Percentiles rank a stretch among this genome's conserved stretches.
These are phyloP conservation scores for Gobio gobio DNA, from an alignment of 2,113 vertebrate species.

Conservation along the genomic window DNA sequence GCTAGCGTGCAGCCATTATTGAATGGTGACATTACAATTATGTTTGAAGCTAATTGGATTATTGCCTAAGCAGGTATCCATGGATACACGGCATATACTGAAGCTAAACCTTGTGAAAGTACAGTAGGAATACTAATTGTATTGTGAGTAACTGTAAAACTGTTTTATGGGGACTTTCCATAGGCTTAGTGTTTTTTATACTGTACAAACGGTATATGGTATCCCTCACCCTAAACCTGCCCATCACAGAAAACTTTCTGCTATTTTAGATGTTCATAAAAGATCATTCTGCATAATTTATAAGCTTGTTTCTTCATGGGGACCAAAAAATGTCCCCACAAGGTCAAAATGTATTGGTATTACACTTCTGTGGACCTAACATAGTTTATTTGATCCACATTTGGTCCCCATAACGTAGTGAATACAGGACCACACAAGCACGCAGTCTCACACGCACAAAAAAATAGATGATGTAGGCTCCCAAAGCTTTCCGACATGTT, in stretches of 20 bases:
- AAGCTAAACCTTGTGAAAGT: constrained; percentile 2
- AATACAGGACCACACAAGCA: background rate
- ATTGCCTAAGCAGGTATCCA: constrained; percentile 7
- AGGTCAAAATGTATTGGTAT: no score
- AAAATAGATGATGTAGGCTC: background rate
- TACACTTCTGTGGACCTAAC: no score
- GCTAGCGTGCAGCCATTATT: constrained; percentile 19
- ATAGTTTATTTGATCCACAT: no score
- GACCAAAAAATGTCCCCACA: no score
- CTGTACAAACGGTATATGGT: no score
- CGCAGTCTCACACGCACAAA: background rate
- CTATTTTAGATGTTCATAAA: no score
- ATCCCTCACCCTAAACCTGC: no score
- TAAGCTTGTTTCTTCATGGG: no score
- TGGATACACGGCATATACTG: background rate
- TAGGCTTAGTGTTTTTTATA: no score
- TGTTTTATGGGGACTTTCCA: background rate
- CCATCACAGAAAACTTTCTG: no score
- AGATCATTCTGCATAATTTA: no score
- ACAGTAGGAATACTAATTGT: background rate
- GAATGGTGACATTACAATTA: background rate
- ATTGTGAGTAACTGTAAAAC: background rate
- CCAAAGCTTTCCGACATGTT: constrained; percentile 36
- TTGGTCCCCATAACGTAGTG: no score
- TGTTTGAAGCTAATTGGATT: background rate